A percentile compares a stretch with the other conserved stretches of the same genome.
Conservation (phyloP, 2,888 invertebrate genomes). For the Augochlorella aurata region DNA sequence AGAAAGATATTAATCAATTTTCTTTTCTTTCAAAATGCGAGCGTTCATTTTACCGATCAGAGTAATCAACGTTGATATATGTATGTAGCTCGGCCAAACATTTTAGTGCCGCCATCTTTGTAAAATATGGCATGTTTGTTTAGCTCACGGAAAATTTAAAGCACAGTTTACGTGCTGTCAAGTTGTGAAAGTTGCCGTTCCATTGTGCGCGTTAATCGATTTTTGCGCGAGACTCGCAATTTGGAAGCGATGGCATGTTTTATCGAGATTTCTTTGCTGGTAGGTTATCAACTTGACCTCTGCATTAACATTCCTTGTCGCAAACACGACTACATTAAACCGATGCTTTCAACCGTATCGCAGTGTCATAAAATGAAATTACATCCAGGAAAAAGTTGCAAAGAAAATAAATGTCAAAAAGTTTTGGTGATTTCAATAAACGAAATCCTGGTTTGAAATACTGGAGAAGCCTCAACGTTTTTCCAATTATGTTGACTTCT, state of each 20-base stretch:
- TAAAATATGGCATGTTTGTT: conserved; percentile 13
- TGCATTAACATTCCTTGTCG: not conserved
- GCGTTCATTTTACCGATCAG: not conserved
- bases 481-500: no score
- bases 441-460: no score
- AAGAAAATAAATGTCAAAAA: not conserved
- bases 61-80: not conserved
- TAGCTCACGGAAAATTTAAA: not conserved
- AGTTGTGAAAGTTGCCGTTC: conserved; percentile 14
- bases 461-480: no score
- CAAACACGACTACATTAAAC: not conserved
- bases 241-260: conserved; percentile 3
- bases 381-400: not conserved
- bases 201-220: conserved; percentile 25
- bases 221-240: not conserved
- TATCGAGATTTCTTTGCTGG: not conserved
- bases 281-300: not conserved
- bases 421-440: not conserved
- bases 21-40: not conserved
- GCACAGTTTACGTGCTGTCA: not conserved
- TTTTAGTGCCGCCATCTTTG: not conserved
- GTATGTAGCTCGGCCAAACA: not conserved
- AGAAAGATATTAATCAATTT: no score
- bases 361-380: not conserved
- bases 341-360: not conserved